These are phyloP conservation scores for Pogonophryne albipinna DNA, from an alignment of 2,797 vertebrate genomes.

Conservation along the genomic window DNA sequence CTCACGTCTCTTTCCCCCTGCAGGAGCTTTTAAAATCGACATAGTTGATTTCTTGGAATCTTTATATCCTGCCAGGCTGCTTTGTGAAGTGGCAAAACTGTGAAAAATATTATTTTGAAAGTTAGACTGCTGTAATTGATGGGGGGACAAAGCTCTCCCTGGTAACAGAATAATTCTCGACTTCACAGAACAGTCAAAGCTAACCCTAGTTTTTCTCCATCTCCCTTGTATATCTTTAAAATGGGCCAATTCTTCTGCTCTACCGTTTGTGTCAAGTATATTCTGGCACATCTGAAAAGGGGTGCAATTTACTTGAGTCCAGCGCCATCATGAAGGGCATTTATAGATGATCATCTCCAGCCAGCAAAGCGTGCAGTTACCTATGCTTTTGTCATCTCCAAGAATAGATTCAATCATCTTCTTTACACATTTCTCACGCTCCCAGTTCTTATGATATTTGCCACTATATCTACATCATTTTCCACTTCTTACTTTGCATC, in stretches of 20 bases:
- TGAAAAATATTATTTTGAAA: neutral
- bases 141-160: neutral
- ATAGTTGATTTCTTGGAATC: too few species aligned
- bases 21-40: too few species aligned
- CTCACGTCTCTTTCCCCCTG: too few species aligned
- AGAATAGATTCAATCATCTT: constrained; percentile 18
- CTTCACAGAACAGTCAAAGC: neutral
- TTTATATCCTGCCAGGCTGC: too few species aligned
- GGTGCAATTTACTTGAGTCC: neutral
- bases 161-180: neutral
- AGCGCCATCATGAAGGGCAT: neutral
- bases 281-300: constrained; percentile 15
- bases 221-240: constrained; percentile 2
- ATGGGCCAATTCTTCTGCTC: constrained; percentile 5
- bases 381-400: constrained; percentile 8
- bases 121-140: neutral
- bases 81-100: neutral
- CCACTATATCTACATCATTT: constrained; percentile 12
- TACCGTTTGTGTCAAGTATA: constrained; percentile 27
- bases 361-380: constrained; percentile 2
- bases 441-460: constrained; percentile 7
- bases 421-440: neutral
- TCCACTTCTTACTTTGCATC: constrained; percentile 22
- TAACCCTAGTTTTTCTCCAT: constrained; percentile 3
- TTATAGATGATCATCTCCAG: constrained; percentile 28